Conservation (phyloP, 2,113 vertebrate genomes). For the Coturnix japonica region DNA sequence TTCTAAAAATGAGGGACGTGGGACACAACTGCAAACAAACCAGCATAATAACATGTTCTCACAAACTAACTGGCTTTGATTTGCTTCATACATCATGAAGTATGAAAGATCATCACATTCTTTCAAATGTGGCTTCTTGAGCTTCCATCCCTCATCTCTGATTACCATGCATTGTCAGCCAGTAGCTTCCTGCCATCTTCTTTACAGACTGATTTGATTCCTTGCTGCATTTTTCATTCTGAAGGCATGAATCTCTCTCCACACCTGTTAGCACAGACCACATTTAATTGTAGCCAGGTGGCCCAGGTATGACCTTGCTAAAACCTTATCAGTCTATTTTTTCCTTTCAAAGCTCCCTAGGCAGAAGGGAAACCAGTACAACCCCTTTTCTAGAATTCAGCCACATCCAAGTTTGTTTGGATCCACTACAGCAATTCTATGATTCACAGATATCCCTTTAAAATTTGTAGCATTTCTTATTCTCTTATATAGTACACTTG, state of each 20-base stretch:
- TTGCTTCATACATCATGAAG: slow-evolving; percentile 31
- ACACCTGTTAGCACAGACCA: neutral
- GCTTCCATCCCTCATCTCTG: neutral
- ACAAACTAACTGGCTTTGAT: slow-evolving; percentile 19
- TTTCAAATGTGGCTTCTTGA: neutral
- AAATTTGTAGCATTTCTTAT: neutral
- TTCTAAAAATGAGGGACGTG: slow-evolving; percentile 11
- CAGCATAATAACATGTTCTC: slow-evolving; percentile 1
- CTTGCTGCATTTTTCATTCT: neutral
- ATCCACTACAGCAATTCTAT: neutral
- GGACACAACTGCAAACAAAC: slow-evolving; percentile 13
- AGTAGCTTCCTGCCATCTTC: neutral
- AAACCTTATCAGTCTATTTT: neutral
- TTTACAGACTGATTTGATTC: neutral
- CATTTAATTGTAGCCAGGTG: neutral
- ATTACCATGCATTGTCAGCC: neutral
- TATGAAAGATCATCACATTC: neutral
- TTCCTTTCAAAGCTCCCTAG: neutral
- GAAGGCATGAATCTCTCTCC: neutral
- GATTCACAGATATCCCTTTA: neutral
- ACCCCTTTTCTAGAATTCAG: neutral
- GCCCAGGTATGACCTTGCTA: neutral
- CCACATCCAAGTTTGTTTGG: neutral
- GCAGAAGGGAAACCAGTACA: neutral
- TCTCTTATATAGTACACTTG: neutral